A percentile compares a stretch with the other conserved stretches of the same genome.
Evolutionary conservation across 2,888 invertebrate genomes (phyloP).

Genomic region (Acleris emargana): DNA sequence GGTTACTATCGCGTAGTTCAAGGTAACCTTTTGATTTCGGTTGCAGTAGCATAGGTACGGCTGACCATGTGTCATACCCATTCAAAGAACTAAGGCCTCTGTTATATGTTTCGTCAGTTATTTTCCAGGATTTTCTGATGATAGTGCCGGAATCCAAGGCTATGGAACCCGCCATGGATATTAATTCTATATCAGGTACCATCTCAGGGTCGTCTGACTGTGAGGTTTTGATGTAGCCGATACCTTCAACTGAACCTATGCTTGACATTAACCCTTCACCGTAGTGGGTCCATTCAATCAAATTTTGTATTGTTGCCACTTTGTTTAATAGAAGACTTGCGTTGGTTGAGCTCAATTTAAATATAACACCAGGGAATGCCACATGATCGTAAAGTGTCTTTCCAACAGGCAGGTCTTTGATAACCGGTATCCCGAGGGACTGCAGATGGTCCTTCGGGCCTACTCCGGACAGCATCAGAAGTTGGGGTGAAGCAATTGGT

Average conservation of each 20-base stretch:
- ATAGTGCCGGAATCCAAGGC: conserved; percentile 83
- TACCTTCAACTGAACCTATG: conserved; percentile 86
- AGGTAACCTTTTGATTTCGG: conserved; percentile 90
- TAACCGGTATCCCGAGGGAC: conserved; percentile 83
- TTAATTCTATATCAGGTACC: conserved; percentile 87
- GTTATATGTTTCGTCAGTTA: conserved; percentile 83
- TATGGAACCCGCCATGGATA: conserved; percentile 86
- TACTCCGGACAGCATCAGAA: conserved; percentile 94
- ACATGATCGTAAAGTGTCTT: conserved; percentile 86
- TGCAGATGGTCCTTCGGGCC: conserved; percentile 84
- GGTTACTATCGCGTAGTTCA: conserved; percentile 88
- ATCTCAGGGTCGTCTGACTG: conserved; percentile 79
- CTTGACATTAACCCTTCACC: conserved; percentile 83
- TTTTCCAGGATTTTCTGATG: conserved; percentile 81
- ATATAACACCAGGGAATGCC: conserved; percentile 79
- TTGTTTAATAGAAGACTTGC: conserved; percentile 71
- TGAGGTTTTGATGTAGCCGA: conserved; percentile 85
- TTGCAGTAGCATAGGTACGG: conserved; percentile 88
- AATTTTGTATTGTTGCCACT: conserved; percentile 68
- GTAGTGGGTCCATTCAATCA: conserved; percentile 74
- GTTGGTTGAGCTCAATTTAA: conserved; percentile 70
- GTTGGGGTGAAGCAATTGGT: conserved; percentile 93
- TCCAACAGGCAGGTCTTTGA: conserved; percentile 87
- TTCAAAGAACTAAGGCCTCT: conserved; percentile 81
- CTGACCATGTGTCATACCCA: conserved; percentile 83